Base-by-base conservation (phyloP, 2,888 invertebrate species). In the Hyposoter didymator region DNA sequence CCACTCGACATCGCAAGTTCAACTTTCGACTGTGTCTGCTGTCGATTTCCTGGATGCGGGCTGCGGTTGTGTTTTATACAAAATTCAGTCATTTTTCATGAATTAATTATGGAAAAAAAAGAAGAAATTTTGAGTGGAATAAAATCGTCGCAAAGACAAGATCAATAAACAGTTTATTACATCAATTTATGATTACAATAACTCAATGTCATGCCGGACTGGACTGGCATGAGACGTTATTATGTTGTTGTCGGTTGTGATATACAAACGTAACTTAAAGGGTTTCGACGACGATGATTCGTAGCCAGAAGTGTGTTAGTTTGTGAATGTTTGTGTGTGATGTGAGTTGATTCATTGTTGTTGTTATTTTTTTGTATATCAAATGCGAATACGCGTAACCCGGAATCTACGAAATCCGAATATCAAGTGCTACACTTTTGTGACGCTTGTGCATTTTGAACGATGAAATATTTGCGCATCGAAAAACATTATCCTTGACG, bases 181-280 rank as follows among this genome's bases (percentile, higher is more conserved):
- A 88, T 88, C 85, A 74, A 87, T 87, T 87, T 76, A 86, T 88
- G 76, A 83, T 87, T 88, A 88, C 87, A 88, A 87, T 83, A 87
- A 88, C 87, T 87, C 79, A 87, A 78, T 84, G 66, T 86, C 69
- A 82, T 76, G 75, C 82, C 66, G 66, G 28, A 84, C 70, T 84
- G 87, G 78, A 87, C 83, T 83, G 78, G 80, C 67, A 78, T 62
- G 67, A 81, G 59, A 55, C 52, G 76, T 78, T 74, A 52, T 52
- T 39, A 47, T 59, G 19, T 52, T 73, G 10, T 73, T 64, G 28
- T 19, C 49, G 14, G 64, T 67, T 69, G 74, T 69, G 81, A 81
- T 75, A 80, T 82, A 84, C 84, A 78, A 82, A 82, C 74, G 69
- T 76, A 83, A 84, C 74, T 86, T 80, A 73, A 70, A 76, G 55